These are phyloP conservation scores for Pyrocephalus nanus DNA, from an alignment of 2,797 vertebrate species.

Conservation along the genomic window DNA sequence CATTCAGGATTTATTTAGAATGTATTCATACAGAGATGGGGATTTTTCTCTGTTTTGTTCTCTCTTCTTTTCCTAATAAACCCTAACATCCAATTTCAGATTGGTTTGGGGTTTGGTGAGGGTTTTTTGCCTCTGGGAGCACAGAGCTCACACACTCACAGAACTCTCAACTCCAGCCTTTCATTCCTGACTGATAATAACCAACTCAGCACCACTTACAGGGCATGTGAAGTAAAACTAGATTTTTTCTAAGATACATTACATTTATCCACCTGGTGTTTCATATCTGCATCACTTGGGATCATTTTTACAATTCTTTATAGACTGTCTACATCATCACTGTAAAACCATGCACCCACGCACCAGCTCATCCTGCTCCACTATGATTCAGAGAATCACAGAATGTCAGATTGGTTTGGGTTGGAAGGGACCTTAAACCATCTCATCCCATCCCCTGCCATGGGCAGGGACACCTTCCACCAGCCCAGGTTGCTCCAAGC, in stretches of 20 bases:
- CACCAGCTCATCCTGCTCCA: neutral
- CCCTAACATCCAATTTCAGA: neutral
- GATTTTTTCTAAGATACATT: neutral
- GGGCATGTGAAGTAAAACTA: neutral
- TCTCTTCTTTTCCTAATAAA: conserved; percentile 21
- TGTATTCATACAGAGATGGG: neutral
- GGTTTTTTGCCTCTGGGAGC: neutral
- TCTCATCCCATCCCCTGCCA: neutral
- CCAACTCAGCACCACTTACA: neutral
- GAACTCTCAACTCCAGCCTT: neutral
- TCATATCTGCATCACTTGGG: neutral
- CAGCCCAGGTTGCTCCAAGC: neutral
- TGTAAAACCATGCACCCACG: neutral
- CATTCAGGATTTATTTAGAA: conserved; percentile 26
- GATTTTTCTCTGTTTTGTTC: neutral
- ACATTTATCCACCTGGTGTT: neutral
- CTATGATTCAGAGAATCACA: neutral
- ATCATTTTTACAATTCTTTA: neutral
- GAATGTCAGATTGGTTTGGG: neutral
- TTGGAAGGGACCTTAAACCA: neutral
- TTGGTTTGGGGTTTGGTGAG: neutral
- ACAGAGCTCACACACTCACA: neutral
- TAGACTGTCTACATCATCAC: neutral
- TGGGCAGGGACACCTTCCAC: neutral
- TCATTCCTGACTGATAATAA: neutral